Conservation (phyloP, 2,797 vertebrate species). For the Huso huso region DNA sequence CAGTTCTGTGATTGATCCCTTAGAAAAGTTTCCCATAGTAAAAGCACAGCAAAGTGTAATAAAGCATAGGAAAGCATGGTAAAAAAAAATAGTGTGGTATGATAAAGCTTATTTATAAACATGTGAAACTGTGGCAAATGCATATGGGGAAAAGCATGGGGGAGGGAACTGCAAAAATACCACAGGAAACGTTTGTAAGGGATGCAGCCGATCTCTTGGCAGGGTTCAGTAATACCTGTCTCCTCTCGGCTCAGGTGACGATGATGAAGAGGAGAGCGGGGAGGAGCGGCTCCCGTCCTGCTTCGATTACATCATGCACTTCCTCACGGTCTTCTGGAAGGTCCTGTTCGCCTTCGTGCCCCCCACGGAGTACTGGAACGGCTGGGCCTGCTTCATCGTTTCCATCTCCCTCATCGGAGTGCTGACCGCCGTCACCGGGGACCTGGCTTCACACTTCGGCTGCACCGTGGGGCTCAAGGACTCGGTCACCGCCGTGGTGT, state of each 20-base stretch:
- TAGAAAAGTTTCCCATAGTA: too few species aligned
- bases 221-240: background rate
- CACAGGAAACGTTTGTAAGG: too few species aligned
- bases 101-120: too few species aligned
- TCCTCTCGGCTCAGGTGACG: conserved; percentile 56
- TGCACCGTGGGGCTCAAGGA: conserved; percentile 78
- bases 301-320: conserved; percentile 86
- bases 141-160: too few species aligned
- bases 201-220: too few species aligned
- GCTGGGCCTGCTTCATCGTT: conserved; percentile 79
- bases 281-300: conserved; percentile 78
- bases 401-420: conserved; percentile 71
- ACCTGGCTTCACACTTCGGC: conserved; percentile 74
- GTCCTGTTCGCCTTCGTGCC: conserved; percentile 76
- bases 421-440: conserved; percentile 71
- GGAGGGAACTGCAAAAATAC: too few species aligned
- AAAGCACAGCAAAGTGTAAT: too few species aligned
- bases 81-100: too few species aligned
- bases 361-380: conserved; percentile 79
- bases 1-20: too few species aligned
- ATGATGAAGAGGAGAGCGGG: conserved; percentile 74
- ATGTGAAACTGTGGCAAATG: too few species aligned
- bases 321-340: conserved; percentile 82
- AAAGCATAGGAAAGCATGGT: too few species aligned
- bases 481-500: conserved; percentile 75